phyloP scores from a whole-genome alignment of 23 tunicate species.

The Corella eumyota region DNA sequence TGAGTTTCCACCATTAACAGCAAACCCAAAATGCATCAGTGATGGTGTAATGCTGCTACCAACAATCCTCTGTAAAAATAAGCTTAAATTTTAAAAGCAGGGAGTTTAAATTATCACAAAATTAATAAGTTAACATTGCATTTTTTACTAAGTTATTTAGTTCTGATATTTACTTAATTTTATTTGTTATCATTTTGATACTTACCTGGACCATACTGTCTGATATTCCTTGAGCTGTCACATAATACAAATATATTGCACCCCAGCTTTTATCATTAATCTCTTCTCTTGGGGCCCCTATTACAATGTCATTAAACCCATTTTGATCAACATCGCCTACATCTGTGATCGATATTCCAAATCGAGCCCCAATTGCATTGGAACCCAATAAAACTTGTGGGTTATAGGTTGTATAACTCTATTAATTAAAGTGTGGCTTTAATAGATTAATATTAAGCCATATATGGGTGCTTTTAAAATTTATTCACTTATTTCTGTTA shows the following conservation, averaged over 20 bases:
- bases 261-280: constrained; percentile 5
- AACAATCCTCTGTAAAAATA: constrained; percentile 2
- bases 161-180: too few relatives aligned
- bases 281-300: constrained; percentile 28
- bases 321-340: constrained; percentile 36
- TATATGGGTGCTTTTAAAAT: too few relatives aligned
- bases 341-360: constrained; percentile 14
- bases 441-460: too few relatives aligned
- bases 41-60: background rate
- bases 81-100: too few relatives aligned
- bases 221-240: constrained; percentile 2
- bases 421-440: too few relatives aligned
- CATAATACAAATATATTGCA: constrained; percentile 22
- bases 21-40: background rate
- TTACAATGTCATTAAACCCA: constrained; percentile 25
- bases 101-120: too few relatives aligned
- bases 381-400: constrained; percentile 8
- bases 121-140: too few relatives aligned
- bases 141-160: too few relatives aligned
- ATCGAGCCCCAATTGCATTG: constrained; percentile 14
- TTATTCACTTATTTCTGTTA: too few relatives aligned
- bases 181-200: too few relatives aligned
- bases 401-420: too few relatives aligned
- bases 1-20: background rate
- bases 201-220: constrained; percentile 20